Evolutionary conservation across 2,888 invertebrate genomes (phyloP).

Genomic region (Gibbula magus): DNA sequence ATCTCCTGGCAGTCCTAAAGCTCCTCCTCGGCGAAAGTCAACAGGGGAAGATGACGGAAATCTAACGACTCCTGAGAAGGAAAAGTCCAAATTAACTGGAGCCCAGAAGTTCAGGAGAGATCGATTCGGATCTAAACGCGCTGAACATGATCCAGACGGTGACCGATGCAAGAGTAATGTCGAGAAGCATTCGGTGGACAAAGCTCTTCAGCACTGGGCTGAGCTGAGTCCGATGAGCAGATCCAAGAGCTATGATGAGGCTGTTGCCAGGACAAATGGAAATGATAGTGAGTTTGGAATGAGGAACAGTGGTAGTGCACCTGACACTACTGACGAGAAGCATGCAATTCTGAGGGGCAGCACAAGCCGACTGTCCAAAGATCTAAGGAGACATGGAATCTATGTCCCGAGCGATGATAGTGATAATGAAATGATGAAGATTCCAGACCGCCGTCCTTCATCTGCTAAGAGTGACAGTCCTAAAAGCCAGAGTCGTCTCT

Average conservation of each 20-base stretch:
- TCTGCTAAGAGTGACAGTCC: conserved; percentile 64
- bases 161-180: conserved; percentile 65
- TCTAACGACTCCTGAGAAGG: conserved; percentile 20
- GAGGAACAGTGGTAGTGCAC: conserved; percentile 43
- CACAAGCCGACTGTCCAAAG: conserved; percentile 52
- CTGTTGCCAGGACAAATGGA: conserved; percentile 59
- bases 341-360: conserved; percentile 47
- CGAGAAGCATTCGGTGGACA: conserved; percentile 62
- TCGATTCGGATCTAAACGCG: conserved; percentile 64
- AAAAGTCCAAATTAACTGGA: conserved; percentile 59
- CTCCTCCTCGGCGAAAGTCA: conserved; percentile 42
- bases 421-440: conserved; percentile 56
- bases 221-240: conserved; percentile 62
- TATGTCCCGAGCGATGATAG: conserved; percentile 64
- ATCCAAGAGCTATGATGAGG: conserved; percentile 69
- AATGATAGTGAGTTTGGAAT: conserved; percentile 45
- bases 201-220: conserved; percentile 59
- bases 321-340: conserved; percentile 40
- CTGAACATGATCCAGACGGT: conserved; percentile 44
- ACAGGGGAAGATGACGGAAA: conserved; percentile 27
- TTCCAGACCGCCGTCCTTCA: conserved; percentile 53
- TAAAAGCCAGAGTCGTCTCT: conserved; percentile 60
- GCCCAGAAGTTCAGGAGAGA: conserved; percentile 64
- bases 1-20: conserved; percentile 25
- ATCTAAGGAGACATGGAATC: conserved; percentile 59